Evolutionary conservation across 2,888 invertebrate species (phyloP).

Genomic region (Drosophila merina): DNA sequence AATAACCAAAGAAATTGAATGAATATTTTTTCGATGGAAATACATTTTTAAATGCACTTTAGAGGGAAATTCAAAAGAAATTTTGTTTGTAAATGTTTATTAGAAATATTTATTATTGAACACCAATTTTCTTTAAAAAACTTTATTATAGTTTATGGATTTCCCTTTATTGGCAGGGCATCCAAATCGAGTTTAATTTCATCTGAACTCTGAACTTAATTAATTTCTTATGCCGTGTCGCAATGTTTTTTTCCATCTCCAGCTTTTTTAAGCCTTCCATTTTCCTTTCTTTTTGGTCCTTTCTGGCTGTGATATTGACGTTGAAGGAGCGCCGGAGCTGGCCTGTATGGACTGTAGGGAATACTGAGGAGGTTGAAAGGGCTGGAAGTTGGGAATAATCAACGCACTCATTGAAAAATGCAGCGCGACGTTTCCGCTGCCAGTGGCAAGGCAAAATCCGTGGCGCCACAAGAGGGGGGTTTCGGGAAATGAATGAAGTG

Average conservation of each 20-base stretch:
- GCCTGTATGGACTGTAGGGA: background rate
- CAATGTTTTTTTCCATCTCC: constrained; percentile 16
- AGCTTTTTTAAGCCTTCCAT: background rate
- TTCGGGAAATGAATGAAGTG: background rate
- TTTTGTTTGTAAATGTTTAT: too few relatives aligned
- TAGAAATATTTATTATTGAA: background rate
- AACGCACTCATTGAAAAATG: constrained; percentile 75
- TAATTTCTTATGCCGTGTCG: constrained; percentile 51
- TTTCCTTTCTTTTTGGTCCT: constrained; percentile 18
- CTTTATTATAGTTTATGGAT: too few relatives aligned
- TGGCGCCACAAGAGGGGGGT: constrained; percentile 12
- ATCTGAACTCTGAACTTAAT: constrained; percentile 47
- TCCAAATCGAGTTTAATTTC: background rate
- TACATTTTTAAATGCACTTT: background rate
- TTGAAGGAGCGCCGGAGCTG: constrained; percentile 8
- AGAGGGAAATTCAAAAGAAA: too few relatives aligned
- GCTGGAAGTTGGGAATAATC: constrained; percentile 53
- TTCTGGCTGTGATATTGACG: constrained; percentile 29
- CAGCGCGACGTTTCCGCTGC: constrained; percentile 68
- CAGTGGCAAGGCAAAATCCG: constrained; percentile 23
- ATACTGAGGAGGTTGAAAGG: background rate
- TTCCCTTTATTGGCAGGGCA: background rate
- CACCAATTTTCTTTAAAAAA: background rate
- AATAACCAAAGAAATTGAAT: background rate
- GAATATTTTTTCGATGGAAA: background rate